These are phyloP conservation scores for Thalpophila matura DNA, from an alignment of 2,888 invertebrate species.

Conservation along the genomic window DNA sequence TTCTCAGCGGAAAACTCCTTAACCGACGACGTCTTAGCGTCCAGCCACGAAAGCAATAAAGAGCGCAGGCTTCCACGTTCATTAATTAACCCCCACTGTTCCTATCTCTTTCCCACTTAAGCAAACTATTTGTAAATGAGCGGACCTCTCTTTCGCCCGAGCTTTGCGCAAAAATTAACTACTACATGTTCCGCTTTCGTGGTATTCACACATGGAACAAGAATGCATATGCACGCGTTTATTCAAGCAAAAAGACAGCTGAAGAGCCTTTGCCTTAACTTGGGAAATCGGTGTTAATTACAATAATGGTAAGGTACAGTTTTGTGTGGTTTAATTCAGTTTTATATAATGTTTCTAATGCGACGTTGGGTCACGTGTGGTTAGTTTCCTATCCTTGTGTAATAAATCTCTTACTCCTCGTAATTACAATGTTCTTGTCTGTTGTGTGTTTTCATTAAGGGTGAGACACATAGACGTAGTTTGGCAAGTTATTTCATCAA, in stretches of 20 bases:
- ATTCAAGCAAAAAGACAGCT: conserved; percentile 66
- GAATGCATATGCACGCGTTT: conserved; percentile 87
- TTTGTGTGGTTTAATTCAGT: conserved; percentile 74
- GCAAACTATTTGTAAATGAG: conserved; percentile 89
- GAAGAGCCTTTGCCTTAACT: conserved; percentile 68
- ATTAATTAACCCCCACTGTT: conserved; percentile 89
- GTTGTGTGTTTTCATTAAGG: conserved; percentile 89
- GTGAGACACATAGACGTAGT: conserved; percentile 71
- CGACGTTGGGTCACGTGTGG: conserved; percentile 84
- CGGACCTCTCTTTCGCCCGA: conserved; percentile 83
- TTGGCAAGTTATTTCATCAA: conserved; percentile 61
- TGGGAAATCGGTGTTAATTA: conserved; percentile 82
- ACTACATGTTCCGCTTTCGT: conserved; percentile 86
- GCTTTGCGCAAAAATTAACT: conserved; percentile 92
- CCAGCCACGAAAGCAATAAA: conserved; percentile 91
- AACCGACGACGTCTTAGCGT: conserved; percentile 88
- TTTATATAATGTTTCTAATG: conserved; percentile 71
- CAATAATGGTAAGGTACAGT: conserved; percentile 77
- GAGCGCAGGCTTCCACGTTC: conserved; percentile 91
- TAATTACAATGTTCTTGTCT: conserved; percentile 90
- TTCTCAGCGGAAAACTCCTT: conserved; percentile 88
- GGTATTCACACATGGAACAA: conserved; percentile 83
- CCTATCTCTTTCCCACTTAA: conserved; percentile 82
- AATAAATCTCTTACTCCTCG: conserved; percentile 89
- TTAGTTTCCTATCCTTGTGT: conserved; percentile 87